A percentile compares a stretch with the other conserved stretches of the same genome.
These are phyloP conservation scores for Caenorhabditis becei DNA, from an alignment of 2,888 invertebrate species.

Conservation along the genomic window DNA sequence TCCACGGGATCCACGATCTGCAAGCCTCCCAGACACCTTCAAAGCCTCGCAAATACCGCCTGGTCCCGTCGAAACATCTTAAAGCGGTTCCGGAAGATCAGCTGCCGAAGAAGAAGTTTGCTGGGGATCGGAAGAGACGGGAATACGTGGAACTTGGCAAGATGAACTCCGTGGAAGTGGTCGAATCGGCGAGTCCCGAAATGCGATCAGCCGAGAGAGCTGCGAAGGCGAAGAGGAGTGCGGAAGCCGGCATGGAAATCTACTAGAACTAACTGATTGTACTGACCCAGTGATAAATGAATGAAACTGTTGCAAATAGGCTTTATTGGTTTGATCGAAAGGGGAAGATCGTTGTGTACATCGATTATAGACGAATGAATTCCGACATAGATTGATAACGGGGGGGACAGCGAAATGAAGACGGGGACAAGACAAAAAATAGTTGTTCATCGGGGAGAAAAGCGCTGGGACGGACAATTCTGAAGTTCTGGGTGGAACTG, in stretches of 20 bases:
- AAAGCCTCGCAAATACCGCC: neutral
- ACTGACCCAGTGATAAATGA: too few relatives aligned
- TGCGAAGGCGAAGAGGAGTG: too few relatives aligned
- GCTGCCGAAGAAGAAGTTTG: conserved; percentile 26
- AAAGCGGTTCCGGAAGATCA: conserved; percentile 25
- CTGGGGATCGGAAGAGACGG: neutral
- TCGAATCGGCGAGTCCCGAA: neutral
- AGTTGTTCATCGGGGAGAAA: neutral
- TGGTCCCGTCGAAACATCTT: conserved; percentile 18
- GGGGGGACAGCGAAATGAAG: neutral
- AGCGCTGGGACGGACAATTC: too few relatives aligned
- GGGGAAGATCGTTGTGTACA: conserved; percentile 52
- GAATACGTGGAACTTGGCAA: conserved; percentile 27
- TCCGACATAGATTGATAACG: conserved; percentile 17
- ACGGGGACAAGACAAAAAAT: neutral
- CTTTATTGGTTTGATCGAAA: conserved; percentile 11
- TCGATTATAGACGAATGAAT: conserved; percentile 5
- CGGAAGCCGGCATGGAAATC: too few relatives aligned
- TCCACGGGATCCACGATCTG: neutral
- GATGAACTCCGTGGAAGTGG: conserved; percentile 3
- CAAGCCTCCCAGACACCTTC: neutral
- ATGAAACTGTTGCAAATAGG: neutral
- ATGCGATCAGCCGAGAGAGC: too few relatives aligned
- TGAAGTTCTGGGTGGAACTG: too few relatives aligned
- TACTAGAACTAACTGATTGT: too few relatives aligned